Percentiles rank a stretch among this genome's conserved stretches.
These are phyloP conservation scores for Pherbina coryleti DNA, from an alignment of 2,888 invertebrate genomes.

Conservation along the genomic window DNA sequence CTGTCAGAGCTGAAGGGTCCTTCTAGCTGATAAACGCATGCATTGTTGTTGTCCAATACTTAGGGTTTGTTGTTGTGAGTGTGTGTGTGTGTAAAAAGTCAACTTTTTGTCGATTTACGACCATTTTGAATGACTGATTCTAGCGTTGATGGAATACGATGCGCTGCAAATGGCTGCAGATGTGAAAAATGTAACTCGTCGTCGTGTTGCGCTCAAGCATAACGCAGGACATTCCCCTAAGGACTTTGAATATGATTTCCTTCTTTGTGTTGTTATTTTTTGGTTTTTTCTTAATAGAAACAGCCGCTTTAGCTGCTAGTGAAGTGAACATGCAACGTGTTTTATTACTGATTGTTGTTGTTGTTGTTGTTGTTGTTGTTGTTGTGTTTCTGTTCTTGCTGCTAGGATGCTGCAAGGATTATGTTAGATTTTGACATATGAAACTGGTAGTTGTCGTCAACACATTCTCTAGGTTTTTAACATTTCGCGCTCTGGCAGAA, in stretches of 20 bases:
- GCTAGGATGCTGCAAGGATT: conserved; percentile 13
- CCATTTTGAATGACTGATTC: conserved; percentile 58
- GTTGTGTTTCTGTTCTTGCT: neutral
- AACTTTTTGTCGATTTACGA: conserved; percentile 62
- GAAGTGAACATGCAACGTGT: conserved; percentile 18
- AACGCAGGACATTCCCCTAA: conserved; percentile 30
- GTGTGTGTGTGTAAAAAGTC: conserved; percentile 18
- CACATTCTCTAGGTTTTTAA: neutral
- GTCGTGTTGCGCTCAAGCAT: conserved; percentile 38
- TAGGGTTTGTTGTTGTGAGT: neutral
- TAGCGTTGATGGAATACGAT: conserved; percentile 30
- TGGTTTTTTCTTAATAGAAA: neutral
- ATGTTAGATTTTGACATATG: conserved; percentile 6
- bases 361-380: conserved; percentile 8
- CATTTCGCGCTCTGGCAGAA: neutral
- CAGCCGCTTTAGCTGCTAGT: neutral
- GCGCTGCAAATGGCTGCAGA: conserved; percentile 43
- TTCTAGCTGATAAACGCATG: neutral
- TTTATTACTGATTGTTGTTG: conserved; percentile 1
- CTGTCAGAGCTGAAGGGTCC: neutral
- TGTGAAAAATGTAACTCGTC: conserved; percentile 48
- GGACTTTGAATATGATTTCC: neutral
- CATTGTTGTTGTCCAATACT: neutral
- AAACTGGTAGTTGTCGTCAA: conserved; percentile 8
- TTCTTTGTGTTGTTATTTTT: neutral